Evolutionary conservation across 1,140 invertebrate species (phyloP).

Genomic region (Pseudomyrmex dendroicus): DNA sequence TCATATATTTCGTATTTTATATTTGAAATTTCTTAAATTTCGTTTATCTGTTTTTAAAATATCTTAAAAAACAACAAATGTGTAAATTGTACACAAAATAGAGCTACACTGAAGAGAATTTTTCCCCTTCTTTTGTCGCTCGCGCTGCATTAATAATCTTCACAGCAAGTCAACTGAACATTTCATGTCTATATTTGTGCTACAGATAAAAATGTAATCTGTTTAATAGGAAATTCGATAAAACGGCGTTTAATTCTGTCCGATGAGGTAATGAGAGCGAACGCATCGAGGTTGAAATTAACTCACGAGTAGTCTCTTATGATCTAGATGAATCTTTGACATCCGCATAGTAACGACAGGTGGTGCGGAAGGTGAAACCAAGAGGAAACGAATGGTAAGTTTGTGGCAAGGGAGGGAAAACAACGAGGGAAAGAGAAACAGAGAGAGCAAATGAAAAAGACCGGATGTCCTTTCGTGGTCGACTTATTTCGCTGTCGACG

Average conservation of each 20-base stretch:
- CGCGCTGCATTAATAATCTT: background rate
- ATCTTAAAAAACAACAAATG: too few relatives aligned
- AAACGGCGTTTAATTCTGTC: background rate
- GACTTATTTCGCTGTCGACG: slow-evolving; percentile 79
- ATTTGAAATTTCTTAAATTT: too few relatives aligned
- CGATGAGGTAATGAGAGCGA: background rate
- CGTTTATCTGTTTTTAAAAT: too few relatives aligned
- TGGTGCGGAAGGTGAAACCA: slow-evolving; percentile 68
- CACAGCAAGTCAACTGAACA: background rate
- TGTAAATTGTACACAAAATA: too few relatives aligned
- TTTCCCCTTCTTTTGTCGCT: background rate
- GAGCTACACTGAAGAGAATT: background rate
- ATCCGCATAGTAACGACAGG: slow-evolving; percentile 65
- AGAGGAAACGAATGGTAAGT: slow-evolving; percentile 63
- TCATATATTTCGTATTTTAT: too few relatives aligned
- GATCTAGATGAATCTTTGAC: slow-evolving; percentile 36
- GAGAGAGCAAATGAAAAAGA: slow-evolving; percentile 69
- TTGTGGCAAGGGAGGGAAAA: slow-evolving; percentile 39
- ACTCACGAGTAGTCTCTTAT: background rate
- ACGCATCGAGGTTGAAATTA: slow-evolving; percentile 32
- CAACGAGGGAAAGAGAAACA: slow-evolving; percentile 2
- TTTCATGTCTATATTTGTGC: background rate
- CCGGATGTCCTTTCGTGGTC: slow-evolving; percentile 84
- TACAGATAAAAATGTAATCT: background rate
- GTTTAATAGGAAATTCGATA: background rate